Evolutionary conservation across 2,113 vertebrate species (phyloP).

Genomic region (Hoplias malabaricus): DNA sequence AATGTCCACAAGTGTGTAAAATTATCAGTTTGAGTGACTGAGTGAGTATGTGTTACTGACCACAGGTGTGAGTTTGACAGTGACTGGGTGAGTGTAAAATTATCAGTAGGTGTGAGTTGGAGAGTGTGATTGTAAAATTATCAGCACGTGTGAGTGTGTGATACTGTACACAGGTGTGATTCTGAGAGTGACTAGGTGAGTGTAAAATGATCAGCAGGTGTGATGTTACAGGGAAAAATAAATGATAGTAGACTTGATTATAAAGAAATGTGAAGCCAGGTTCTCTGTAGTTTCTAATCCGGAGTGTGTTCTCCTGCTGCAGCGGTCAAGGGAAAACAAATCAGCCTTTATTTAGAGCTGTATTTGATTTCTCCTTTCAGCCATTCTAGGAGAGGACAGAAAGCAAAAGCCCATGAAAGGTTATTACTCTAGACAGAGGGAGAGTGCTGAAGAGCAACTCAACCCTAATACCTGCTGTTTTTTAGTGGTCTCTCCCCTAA

Average conservation of each 20-base stretch:
- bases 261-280: background rate
- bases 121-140: too few species aligned
- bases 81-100: too few species aligned
- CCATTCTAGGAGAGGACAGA: background rate
- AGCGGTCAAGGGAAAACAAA: background rate
- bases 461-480: background rate
- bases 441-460: background rate
- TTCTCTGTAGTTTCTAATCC: slow-evolving; percentile 25
- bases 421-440: background rate
- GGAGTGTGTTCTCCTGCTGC: background rate
- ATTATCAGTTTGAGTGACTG: too few species aligned
- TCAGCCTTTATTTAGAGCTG: background rate
- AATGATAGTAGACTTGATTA: too few species aligned
- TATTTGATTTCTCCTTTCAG: background rate
- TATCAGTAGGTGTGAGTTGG: too few species aligned
- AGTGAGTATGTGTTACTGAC: too few species aligned
- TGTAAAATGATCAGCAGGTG: background rate
- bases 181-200: too few species aligned
- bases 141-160: too few species aligned
- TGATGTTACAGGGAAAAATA: too few species aligned
- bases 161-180: too few species aligned
- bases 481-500: background rate
- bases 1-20: too few species aligned
- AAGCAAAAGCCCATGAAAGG: background rate
- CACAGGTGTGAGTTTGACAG: too few species aligned